phyloP scores from a whole-genome alignment of 2,797 vertebrate genomes.

The Gorsachius magnificus region DNA sequence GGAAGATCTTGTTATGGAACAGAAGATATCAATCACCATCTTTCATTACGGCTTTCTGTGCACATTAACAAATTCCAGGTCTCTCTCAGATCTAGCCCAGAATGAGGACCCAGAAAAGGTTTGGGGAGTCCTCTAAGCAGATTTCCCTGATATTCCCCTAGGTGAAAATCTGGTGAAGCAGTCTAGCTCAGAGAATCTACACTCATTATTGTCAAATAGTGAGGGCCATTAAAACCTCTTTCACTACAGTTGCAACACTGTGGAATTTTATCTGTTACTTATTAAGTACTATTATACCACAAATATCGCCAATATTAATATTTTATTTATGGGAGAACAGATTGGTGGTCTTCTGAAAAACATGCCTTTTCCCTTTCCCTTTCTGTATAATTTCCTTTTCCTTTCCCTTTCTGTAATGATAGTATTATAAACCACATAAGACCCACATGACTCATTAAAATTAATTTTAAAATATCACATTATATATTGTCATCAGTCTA shows the following conservation, averaged over 20 bases:
- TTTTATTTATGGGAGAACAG: not conserved
- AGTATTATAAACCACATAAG: not conserved
- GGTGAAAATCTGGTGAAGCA: not conserved
- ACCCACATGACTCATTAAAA: not conserved
- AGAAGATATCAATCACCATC: not conserved
- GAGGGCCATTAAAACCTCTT: not conserved
- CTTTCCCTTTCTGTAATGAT: not conserved
- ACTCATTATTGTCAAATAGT: not conserved
- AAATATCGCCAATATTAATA: not conserved
- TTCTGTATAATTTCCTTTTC: not conserved
- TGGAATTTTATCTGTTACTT: not conserved
- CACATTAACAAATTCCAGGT: not conserved
- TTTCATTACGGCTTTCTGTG: not conserved
- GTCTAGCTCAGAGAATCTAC: not conserved
- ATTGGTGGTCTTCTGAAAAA: not conserved
- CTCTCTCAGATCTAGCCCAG: not conserved
- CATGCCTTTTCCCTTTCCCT: not conserved
- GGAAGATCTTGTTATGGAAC: not conserved
- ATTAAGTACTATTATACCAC: not conserved
- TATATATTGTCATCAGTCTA: not conserved
- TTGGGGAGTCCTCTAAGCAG: not conserved
- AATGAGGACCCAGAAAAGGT: not conserved
- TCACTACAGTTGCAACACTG: not conserved
- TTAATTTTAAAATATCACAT: not conserved
- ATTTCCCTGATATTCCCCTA: not conserved